phyloP scores from a whole-genome alignment of 2,888 invertebrate species.

The Pristionchus exspectatus region DNA sequence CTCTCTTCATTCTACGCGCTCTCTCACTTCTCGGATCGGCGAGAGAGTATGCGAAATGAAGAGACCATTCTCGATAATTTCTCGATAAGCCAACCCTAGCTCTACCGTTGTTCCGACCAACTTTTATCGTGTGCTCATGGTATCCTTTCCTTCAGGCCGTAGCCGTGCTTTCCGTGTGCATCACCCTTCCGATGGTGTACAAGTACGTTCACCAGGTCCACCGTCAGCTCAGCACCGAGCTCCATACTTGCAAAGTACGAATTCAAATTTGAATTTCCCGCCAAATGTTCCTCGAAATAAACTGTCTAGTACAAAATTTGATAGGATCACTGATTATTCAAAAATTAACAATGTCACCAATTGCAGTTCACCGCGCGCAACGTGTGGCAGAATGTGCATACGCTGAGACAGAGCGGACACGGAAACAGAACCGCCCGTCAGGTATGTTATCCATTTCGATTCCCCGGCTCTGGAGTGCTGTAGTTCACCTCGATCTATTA shows the following conservation, averaged over 20 bases:
- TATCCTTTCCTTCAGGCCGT: constrained; percentile 58
- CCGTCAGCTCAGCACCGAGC: constrained; percentile 70
- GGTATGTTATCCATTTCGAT: constrained; percentile 21
- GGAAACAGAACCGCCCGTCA: constrained; percentile 70
- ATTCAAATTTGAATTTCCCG: neutral
- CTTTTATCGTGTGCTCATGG: too few species aligned
- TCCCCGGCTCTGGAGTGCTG: neutral
- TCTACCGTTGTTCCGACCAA: too few species aligned
- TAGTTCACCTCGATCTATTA: too few species aligned
- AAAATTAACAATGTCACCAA: neutral
- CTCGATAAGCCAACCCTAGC: too few species aligned
- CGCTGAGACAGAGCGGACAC: constrained; percentile 63
- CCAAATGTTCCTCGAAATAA: neutral
- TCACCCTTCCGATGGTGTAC: constrained; percentile 73
- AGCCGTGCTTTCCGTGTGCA: constrained; percentile 71
- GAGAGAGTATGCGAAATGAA: too few species aligned
- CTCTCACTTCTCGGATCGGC: too few species aligned
- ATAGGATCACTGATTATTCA: neutral
- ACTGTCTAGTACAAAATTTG: neutral
- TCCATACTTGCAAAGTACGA: constrained; percentile 66
- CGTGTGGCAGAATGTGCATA: constrained; percentile 69
- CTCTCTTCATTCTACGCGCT: too few species aligned
- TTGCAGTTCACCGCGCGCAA: constrained; percentile 64
- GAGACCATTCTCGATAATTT: too few species aligned
- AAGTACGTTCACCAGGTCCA: constrained; percentile 72